These are phyloP conservation scores for Mercenaria mercenaria DNA, from an alignment of 1,140 invertebrate genomes.

Conservation along the genomic window DNA sequence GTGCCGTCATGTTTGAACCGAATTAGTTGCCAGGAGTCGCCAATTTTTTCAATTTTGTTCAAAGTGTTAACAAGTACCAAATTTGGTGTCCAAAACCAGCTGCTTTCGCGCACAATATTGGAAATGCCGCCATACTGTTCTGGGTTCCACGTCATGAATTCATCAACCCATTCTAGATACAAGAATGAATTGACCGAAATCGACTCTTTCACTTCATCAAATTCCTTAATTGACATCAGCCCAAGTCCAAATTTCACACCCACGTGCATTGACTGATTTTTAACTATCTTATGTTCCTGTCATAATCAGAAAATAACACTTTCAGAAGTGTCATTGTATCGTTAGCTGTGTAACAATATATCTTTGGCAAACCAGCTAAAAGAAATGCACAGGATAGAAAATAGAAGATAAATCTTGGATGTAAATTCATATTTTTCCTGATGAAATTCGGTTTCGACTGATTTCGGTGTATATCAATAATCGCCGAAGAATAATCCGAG, in stretches of 20 bases:
- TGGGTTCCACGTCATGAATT: constrained; percentile 29
- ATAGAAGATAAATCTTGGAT: no score
- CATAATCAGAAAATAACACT: not conserved
- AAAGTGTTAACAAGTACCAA: constrained; percentile 5
- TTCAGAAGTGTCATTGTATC: not conserved
- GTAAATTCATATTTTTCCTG: no score
- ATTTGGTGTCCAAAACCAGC: constrained; percentile 7
- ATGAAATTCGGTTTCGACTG: no score
- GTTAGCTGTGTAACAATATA: constrained; percentile 3
- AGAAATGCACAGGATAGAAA: no score
- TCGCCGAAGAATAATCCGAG: no score
- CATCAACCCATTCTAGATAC: not conserved
- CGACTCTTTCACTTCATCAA: constrained; percentile 22
- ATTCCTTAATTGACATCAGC: not conserved
- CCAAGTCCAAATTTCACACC: not conserved
- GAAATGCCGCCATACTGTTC: not conserved
- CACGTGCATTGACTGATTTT: not conserved
- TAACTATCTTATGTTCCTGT: not conserved
- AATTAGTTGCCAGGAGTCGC: not conserved
- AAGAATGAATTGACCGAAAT: not conserved
- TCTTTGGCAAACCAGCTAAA: no score
- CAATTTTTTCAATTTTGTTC: not conserved
- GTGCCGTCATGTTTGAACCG: constrained; percentile 91
- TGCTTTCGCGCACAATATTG: not conserved
- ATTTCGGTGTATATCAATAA: no score